These are phyloP conservation scores for Dasysyrphus albostriatus DNA, from an alignment of 2,888 invertebrate species.

Conservation along the genomic window DNA sequence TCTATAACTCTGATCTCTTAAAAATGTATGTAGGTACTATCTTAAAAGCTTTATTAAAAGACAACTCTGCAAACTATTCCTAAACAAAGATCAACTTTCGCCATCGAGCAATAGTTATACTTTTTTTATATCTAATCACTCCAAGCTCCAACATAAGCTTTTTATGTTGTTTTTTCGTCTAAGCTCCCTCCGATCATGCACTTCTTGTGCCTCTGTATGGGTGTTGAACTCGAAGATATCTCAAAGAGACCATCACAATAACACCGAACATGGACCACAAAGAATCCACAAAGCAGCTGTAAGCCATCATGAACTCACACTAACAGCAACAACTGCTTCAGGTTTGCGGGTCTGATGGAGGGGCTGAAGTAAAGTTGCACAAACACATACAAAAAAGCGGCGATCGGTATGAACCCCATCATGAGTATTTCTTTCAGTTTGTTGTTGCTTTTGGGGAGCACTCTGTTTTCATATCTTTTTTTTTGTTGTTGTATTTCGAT, in stretches of 20 bases:
- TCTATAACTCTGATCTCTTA: not conserved
- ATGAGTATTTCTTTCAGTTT: conserved; percentile 41
- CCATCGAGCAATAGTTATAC: not conserved
- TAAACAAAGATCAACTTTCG: conserved; percentile 67
- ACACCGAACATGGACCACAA: conserved; percentile 31
- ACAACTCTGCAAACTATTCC: conserved; percentile 37
- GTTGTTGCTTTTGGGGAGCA: conserved; percentile 43
- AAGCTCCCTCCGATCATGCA: conserved; percentile 11
- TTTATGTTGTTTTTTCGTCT: not conserved
- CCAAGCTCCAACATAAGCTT: conserved; percentile 53
- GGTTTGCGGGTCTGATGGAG: not conserved
- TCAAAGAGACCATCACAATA: conserved; percentile 19
- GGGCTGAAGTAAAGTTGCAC: conserved; percentile 33
- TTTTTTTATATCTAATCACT: not conserved
- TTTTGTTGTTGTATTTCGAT: conserved; percentile 24
- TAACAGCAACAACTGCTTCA: not conserved
- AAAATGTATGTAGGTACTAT: not conserved
- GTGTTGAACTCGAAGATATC: conserved; percentile 50
- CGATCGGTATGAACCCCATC: conserved; percentile 31
- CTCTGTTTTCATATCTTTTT: conserved; percentile 25
- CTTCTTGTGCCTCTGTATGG: conserved; percentile 2
- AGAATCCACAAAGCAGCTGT: conserved; percentile 4
- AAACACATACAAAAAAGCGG: conserved; percentile 38
- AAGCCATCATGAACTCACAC: conserved; percentile 10
- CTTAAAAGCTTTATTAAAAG: conserved; percentile 16